Base-by-base conservation (phyloP, 2,888 invertebrate species). In the Sinotaia quadrata region DNA sequence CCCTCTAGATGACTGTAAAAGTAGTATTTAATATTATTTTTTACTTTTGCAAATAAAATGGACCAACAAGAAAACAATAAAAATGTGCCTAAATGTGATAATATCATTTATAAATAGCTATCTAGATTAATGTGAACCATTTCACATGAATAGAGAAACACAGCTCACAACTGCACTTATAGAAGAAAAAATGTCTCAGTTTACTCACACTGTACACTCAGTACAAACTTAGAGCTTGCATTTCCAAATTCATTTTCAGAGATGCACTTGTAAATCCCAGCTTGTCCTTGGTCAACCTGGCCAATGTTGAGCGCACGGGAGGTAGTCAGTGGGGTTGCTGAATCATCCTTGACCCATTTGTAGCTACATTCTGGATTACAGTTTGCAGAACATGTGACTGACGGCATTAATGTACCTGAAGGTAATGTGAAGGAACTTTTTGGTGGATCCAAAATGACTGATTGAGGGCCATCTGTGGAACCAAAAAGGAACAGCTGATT, bases 341-440 rank as follows among this genome's bases (percentile, higher is more conserved):
- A 54, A 31, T 47, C 69, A 51, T 60, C 66, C 54, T 69, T 66
- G 59, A 59, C 36, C 69, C 69, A 69, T 10, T 10, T 0, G 52
- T 49, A 37, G 12, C 21, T 44, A 37, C 69, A 69, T 15, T 7
- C n/a, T 4, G 69, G 69, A 31, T 51, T 69, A 56, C 69, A 69
- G 69, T 59, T 56, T 18, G 66, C 65, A 2, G 27, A 33, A 29
- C 69, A 69, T 10, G 59, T 49, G 27, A 69, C 66, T 0, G 51
- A 5, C 7, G 69, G 47, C 27, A 69, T 60, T 10, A 29, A 24
- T 4, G 51, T 12, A 0, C 65, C 65, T 5, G 49, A 21, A 12
- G 59, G 59, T 0, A 59, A 47, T 7, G 44, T 36, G 54, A 59
- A 65, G 29, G 15, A 44, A 36, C 24, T 24, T 24, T 37, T 29